Conservation (phyloP, 2,888 invertebrate genomes). For the Clanis bilineata region DNA sequence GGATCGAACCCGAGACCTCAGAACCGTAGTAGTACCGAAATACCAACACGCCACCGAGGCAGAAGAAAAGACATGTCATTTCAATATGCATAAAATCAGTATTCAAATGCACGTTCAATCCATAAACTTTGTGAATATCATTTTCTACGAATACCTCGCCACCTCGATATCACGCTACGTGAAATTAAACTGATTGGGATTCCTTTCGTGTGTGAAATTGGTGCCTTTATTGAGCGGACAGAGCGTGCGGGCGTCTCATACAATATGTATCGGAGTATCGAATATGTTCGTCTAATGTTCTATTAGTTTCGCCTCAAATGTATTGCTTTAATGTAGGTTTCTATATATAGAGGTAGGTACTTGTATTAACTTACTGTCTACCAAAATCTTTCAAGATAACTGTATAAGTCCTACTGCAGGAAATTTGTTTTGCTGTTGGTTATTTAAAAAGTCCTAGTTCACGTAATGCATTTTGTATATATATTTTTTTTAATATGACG, state of each 20-base stretch:
- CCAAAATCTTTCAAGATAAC: too few species aligned
- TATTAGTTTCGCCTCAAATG: neutral
- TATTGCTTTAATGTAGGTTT: neutral
- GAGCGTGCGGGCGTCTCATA: conserved; percentile 44
- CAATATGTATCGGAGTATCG: conserved; percentile 44
- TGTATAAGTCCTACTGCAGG: too few species aligned
- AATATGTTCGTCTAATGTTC: conserved; percentile 16
- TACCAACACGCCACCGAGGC: too few species aligned
- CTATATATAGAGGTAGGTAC: neutral
- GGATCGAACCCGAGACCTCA: too few species aligned
- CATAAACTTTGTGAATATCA: neutral
- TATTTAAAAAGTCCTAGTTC: too few species aligned
- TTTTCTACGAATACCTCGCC: neutral
- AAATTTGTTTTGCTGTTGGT: too few species aligned
- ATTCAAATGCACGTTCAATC: neutral
- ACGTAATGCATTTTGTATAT: too few species aligned
- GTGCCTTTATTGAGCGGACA: conserved; percentile 45
- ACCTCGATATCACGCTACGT: conserved; percentile 20
- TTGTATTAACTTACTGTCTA: too few species aligned
- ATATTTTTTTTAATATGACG: too few species aligned
- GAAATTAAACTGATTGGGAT: conserved; percentile 62
- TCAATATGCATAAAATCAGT: neutral
- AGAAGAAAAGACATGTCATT: too few species aligned
- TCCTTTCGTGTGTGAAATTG: conserved; percentile 61
- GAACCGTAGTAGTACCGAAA: too few species aligned